Percentiles rank a stretch among this genome's conserved stretches.
Evolutionary conservation across 2,113 vertebrate species (phyloP).

Genomic region (Gymnogyps californianus): DNA sequence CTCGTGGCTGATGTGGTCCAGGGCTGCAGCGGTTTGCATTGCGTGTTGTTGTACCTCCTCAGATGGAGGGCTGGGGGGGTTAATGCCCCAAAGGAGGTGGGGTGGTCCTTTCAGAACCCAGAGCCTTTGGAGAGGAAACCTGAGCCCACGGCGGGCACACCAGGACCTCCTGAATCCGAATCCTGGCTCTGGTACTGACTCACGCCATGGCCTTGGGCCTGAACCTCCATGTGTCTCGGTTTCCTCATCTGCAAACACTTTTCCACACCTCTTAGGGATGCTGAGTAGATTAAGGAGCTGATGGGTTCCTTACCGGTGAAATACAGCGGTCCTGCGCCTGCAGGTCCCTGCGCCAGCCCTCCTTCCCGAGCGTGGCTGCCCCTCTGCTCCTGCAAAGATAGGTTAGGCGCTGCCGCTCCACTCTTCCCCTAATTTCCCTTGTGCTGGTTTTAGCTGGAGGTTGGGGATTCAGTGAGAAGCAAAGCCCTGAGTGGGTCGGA

Average conservation of each 20-base stretch:
- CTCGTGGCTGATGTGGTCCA: neutral
- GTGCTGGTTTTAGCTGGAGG: neutral
- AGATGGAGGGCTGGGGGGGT: neutral
- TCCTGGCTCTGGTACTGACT: neutral
- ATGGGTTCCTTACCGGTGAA: neutral
- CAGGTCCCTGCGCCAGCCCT: neutral
- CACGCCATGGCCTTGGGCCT: neutral
- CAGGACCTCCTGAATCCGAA: neutral
- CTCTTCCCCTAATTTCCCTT: neutral
- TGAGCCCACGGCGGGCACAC: neutral
- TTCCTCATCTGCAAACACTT: neutral
- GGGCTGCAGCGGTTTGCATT: fast-evolving
- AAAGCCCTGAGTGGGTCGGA: neutral
- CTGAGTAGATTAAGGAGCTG: neutral
- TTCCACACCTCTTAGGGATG: neutral
- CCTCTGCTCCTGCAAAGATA: fast-evolving
- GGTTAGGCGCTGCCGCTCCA: fast-evolving
- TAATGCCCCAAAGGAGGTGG: neutral
- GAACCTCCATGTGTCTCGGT: neutral
- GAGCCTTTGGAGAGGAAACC: neutral
- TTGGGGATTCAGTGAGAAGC: neutral
- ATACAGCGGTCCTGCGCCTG: fast-evolving
- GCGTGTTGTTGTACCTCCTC: fast-evolving
- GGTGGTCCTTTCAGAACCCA: neutral
- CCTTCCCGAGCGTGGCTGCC: neutral